Evolutionary conservation across 2,797 vertebrate genomes (phyloP), one percentile per base, ranked within the genome.

Genomic region (Phyllotis vaccarum): DNA sequence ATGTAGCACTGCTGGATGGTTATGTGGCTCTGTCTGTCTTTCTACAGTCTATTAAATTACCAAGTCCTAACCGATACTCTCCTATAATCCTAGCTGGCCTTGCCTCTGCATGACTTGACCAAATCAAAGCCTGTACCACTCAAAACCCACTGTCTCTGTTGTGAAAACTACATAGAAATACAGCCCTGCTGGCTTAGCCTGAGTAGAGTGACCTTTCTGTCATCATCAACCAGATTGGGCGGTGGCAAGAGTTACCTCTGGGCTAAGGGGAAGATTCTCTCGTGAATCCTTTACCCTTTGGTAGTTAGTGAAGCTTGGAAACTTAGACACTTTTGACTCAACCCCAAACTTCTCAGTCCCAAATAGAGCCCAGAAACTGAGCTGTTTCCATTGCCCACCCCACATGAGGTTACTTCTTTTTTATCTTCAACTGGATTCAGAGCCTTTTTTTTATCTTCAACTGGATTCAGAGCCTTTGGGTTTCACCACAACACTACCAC

Each of bases 221-320:
- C 31, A 6, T 81, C 12, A 29, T 43, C 52, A 29, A 82, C 40
- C 68, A 54, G 31, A 37, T 27, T 2, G 58, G 37, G 52, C 31
- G 3, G 52, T 54, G 68, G 24, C 1, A 0, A 24, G 19, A 29
- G 13, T 12, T 16, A 10, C 49, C 17, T 7, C 16, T 31, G 0
- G 10, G 29, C 43, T 31, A n/a, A 49, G n/a, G 68, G 34, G 62
- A 46, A 9, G 66, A 78, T 40, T 54, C 79, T 89, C 8, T 78
- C 11, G 19, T 21, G 90, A 54, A 6, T 17, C 22, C 21, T 27
- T 0, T 56, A n/a, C 8, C 46, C 34, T 64, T 80, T 27, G 0
- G 3, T 76, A 5, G 29, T 37, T 60, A 64, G 16, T 10, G 40
- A 94, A 75, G 64, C 64, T 90, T 60, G 66, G 58, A 75, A 24